phyloP scores from a whole-genome alignment of 1,140 invertebrate species.

The Potamilus streckersoni region DNA sequence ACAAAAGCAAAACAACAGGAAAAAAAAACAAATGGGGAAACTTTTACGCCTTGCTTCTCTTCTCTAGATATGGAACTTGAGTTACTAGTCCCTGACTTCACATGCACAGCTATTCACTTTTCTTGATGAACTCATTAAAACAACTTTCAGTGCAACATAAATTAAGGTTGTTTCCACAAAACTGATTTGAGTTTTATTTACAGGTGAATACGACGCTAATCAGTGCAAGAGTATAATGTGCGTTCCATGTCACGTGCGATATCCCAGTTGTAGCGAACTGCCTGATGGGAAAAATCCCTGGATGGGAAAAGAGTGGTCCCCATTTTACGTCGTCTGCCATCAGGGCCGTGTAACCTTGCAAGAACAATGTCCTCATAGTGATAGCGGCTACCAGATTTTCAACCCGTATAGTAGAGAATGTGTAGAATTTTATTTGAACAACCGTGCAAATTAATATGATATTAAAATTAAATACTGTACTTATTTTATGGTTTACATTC shows the following conservation, averaged over 20 bases:
- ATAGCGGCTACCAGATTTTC: background rate
- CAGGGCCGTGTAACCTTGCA: constrained; percentile 24
- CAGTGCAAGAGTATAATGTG: constrained; percentile 30
- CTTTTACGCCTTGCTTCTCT: background rate
- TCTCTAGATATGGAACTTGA: background rate
- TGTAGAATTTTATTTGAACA: too few relatives aligned
- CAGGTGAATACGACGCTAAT: constrained; percentile 32
- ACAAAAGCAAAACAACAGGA: too few relatives aligned
- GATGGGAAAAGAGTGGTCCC: constrained; percentile 22
- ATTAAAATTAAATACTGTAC: too few relatives aligned
- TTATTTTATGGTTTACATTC: too few relatives aligned
- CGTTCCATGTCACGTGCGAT: constrained; percentile 31
- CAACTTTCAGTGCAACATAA: background rate
- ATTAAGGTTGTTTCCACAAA: background rate
- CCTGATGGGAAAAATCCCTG: constrained; percentile 28
- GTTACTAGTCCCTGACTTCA: background rate
- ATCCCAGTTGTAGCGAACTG: constrained; percentile 29
- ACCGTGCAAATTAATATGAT: too few relatives aligned
- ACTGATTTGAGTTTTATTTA: background rate
- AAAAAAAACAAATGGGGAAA: background rate
- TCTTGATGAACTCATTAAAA: background rate
- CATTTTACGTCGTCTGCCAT: background rate
- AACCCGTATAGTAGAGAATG: too few relatives aligned
- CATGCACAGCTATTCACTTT: background rate
- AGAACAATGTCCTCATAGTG: constrained; percentile 18